These are phyloP conservation scores for Physeter macrocephalus DNA, from an alignment of 2,113 vertebrate genomes.

Conservation along the genomic window DNA sequence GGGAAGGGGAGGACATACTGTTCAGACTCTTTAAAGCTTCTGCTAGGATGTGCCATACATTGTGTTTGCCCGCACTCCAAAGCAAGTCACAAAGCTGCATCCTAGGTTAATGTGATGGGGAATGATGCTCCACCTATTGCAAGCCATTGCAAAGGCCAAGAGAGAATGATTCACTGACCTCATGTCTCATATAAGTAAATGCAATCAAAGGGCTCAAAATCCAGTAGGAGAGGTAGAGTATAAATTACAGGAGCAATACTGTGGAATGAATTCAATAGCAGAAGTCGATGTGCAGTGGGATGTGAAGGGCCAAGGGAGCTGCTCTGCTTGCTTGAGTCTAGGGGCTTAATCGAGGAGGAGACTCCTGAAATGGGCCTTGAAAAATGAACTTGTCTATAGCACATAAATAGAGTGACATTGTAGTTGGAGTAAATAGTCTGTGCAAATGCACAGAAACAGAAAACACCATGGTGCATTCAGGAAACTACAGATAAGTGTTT, in stretches of 20 bases:
- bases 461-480: neutral
- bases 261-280: neutral
- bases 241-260: neutral
- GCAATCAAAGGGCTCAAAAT: neutral
- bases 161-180: neutral
- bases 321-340: neutral
- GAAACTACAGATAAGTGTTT: neutral
- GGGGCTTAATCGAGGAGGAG: neutral
- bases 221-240: neutral
- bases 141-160: neutral
- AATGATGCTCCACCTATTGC: neutral
- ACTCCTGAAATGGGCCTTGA: neutral
- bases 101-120: neutral
- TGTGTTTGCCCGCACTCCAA: neutral
- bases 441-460: neutral
- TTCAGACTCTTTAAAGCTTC: neutral
- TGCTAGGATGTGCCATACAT: neutral
- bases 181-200: neutral
- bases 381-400: neutral
- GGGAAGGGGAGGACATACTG: neutral
- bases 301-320: neutral
- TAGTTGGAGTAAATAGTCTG: neutral
- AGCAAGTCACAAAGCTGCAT: neutral
- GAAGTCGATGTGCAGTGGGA: neutral
- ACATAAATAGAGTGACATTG: neutral